Conservation (phyloP, 2,888 invertebrate genomes). For the Apamea monoglypha region DNA sequence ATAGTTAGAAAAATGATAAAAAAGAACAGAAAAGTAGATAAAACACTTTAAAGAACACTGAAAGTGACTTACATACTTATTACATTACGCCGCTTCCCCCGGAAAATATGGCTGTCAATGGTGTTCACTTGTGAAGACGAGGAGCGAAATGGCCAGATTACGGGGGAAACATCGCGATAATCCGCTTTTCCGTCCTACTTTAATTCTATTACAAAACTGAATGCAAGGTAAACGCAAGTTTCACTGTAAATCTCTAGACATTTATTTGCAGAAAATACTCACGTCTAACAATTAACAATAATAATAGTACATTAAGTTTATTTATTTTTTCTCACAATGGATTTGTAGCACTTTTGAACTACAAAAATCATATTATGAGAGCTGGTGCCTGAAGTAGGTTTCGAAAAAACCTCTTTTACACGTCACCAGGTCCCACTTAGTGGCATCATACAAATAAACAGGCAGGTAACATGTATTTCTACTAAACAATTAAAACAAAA, state of each 20-base stretch:
- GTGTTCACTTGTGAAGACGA: slow-evolving; percentile 51
- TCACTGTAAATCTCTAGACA: slow-evolving; percentile 5
- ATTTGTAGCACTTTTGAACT: not conserved
- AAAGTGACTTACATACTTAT: slow-evolving; percentile 15
- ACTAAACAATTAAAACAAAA: not conserved
- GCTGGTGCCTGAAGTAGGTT: no score
- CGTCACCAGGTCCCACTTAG: not conserved
- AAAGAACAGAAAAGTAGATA: not conserved
- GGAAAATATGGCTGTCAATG: slow-evolving; percentile 46
- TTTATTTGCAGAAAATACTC: not conserved
- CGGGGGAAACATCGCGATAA: slow-evolving; percentile 17
- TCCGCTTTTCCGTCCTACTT: slow-evolving; percentile 20
- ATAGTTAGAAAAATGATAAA: not conserved
- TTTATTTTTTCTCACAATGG: not conserved
- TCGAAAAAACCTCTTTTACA: not conserved
- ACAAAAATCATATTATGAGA: not conserved
- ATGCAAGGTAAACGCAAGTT: slow-evolving; percentile 18
- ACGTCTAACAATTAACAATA: not conserved
- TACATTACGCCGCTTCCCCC: slow-evolving; percentile 18
- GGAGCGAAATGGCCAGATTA: slow-evolving; percentile 41
- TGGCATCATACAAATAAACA: not conserved
- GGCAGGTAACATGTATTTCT: not conserved
- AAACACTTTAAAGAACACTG: slow-evolving; percentile 15
- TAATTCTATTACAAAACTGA: slow-evolving; percentile 38
- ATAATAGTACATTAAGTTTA: not conserved